Evolutionary conservation across 2,888 invertebrate genomes (phyloP), one percentile per base, ranked within the genome.

Genomic region (Scaeva pyrastri): DNA sequence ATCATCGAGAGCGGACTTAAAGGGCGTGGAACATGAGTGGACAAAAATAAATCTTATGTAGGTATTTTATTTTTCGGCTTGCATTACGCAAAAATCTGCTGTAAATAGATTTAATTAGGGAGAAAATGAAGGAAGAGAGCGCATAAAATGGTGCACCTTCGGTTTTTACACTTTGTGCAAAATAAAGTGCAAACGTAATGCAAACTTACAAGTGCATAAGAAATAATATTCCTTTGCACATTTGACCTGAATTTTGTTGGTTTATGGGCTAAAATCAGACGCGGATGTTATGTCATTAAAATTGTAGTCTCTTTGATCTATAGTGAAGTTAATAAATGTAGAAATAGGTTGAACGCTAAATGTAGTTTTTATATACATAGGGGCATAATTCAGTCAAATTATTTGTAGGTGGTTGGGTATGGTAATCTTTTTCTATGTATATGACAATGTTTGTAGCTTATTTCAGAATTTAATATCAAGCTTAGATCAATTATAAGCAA

Each of bases 241-340:
- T 23, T 70, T 70, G 82, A 82, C 86, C 86, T 74, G 78, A 71
- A 78, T 86, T 74, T 66, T 11, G n/a, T 16, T n/a, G 64, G 11
- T 72, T 68, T 64, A 60, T 55, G 1, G 90, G 91, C 64, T 58
- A 73, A 66, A 26, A 73, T 23, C 60, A 39, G 12, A 64, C 52
- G 36, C 45, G 26, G 68, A 70, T 19, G 26, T 41, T 48, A 43
- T 11, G n/a, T 23, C 41, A 41, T 43, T 43, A 43, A 23, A 11
- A n/a, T 39, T 21, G 4, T 12, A 14, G 39, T 21, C 10, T 14
- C 39, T 36, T 58, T 58, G 58, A 58, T 58, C 19, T 39, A 12
- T 19, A 45, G 7, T 16, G 16, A 31, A 48, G 1, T 19, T 16
- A 2, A 19, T 48, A n/a, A 55, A n/a, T n/a, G n/a, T n/a, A n/a